Evolutionary conservation across 2,888 invertebrate species (phyloP).

Genomic region (Nudaria mundana): DNA sequence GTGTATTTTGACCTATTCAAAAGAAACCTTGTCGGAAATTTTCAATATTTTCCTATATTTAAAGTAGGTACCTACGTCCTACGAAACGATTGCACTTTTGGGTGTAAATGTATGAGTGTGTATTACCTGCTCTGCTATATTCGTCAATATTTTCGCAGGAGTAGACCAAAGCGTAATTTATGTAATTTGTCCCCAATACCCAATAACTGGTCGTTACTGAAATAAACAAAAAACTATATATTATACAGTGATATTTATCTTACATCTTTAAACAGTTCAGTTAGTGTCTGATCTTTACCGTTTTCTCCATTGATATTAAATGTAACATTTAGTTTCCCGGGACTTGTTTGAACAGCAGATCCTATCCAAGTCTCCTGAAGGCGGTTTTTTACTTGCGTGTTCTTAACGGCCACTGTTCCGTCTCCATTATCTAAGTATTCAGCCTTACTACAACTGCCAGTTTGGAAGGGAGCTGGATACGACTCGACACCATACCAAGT

Average conservation of each 20-base stretch:
- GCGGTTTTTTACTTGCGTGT: constrained; percentile 57
- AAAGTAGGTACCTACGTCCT: too few species aligned
- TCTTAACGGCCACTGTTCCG: constrained; percentile 46
- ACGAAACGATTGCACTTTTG: too few species aligned
- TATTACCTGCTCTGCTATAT: constrained; percentile 52
- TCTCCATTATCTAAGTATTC: constrained; percentile 40
- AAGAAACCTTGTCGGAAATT: too few species aligned
- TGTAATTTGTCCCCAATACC: constrained; percentile 81
- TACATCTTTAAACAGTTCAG: not conserved
- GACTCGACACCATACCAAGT: constrained; percentile 62
- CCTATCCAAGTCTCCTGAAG: constrained; percentile 49
- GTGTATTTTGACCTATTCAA: too few species aligned
- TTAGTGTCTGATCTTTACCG: constrained; percentile 31
- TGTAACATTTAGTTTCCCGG: constrained; percentile 56
- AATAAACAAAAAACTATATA: constrained; percentile 18
- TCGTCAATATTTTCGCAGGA: constrained; percentile 78
- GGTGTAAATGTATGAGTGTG: too few species aligned
- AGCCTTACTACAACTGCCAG: constrained; percentile 57
- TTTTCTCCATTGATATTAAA: constrained; percentile 47
- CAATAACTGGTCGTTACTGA: constrained; percentile 51
- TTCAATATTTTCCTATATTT: too few species aligned
- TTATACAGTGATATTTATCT: not conserved
- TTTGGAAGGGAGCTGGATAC: constrained; percentile 60
- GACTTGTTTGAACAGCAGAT: constrained; percentile 42
- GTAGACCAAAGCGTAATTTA: constrained; percentile 82